A percentile compares a stretch with the other conserved stretches of the same genome.
Evolutionary conservation across 1,140 invertebrate genomes (phyloP).

Genomic region (Microplitis mediator): DNA sequence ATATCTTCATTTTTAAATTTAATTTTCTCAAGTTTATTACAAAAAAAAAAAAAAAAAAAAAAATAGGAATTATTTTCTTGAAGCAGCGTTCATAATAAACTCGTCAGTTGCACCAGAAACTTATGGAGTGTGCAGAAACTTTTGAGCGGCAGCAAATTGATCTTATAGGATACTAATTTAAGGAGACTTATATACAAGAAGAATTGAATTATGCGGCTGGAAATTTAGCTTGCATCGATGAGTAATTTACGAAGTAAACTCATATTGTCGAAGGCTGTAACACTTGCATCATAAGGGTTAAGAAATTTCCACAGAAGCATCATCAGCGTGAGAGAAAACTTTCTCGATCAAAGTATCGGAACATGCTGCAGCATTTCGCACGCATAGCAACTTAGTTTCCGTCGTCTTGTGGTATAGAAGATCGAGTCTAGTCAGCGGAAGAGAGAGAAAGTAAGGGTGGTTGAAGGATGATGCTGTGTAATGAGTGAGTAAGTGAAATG

Average conservation of each 20-base stretch:
- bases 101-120: not conserved
- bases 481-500: no score
- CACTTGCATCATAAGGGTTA: slow-evolving; percentile 1
- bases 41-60: no score
- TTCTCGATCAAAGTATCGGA: slow-evolving; percentile 15
- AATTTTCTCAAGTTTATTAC: no score
- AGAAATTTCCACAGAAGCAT: not conserved
- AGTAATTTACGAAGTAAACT: slow-evolving; percentile 11
- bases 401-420: not conserved
- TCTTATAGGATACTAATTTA: not conserved
- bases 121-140: not conserved
- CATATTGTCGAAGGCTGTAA: not conserved
- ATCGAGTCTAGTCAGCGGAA: not conserved
- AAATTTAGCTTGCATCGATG: slow-evolving; percentile 9
- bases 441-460: not conserved
- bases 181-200: not conserved
- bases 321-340: not conserved
- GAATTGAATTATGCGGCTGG: slow-evolving; percentile 2
- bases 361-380: slow-evolving; percentile 16
- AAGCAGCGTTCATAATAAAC: not conserved
- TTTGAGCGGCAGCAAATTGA: not conserved
- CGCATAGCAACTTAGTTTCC: slow-evolving; percentile 11
- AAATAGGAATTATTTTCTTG: not conserved
- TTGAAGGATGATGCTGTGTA: not conserved
- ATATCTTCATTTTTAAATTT: no score